Evolutionary conservation across 2,888 invertebrate genomes (phyloP).

Genomic region (Uloborus plumipes): DNA sequence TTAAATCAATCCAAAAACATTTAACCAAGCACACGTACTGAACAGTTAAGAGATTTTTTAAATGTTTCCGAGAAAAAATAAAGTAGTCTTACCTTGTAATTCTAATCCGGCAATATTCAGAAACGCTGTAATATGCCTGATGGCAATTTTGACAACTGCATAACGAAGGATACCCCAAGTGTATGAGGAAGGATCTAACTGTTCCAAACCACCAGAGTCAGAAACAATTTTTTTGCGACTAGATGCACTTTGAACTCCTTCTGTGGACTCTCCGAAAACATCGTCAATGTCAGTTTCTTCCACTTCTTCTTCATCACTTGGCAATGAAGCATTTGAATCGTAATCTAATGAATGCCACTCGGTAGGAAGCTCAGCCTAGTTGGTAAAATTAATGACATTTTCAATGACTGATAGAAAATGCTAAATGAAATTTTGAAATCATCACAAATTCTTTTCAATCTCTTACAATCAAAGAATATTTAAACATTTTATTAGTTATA

Average conservation of each 20-base stretch:
- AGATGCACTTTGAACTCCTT: neutral
- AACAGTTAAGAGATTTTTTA: too few relatives aligned
- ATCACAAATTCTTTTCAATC: too few relatives aligned
- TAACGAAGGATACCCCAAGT: slow-evolving; percentile 95
- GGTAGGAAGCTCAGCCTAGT: slow-evolving; percentile 39
- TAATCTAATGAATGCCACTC: slow-evolving; percentile 77
- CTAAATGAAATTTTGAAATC: too few relatives aligned
- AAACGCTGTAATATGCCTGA: slow-evolving; percentile 88
- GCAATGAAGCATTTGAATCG: slow-evolving; percentile 78
- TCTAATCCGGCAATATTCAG: slow-evolving; percentile 90
- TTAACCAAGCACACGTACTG: too few relatives aligned
- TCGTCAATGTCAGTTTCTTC: slow-evolving; percentile 77
- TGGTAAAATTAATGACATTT: neutral
- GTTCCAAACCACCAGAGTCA: slow-evolving; percentile 67
- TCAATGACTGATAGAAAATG: too few relatives aligned
- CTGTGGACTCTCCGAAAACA: slow-evolving; percentile 76
- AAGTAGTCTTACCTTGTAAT: slow-evolving; percentile 78
- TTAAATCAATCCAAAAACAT: too few relatives aligned
- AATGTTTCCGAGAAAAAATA: too few relatives aligned
- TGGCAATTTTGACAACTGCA: slow-evolving; percentile 87
- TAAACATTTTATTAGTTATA: too few relatives aligned
- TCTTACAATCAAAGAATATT: too few relatives aligned
- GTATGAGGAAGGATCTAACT: slow-evolving; percentile 89
- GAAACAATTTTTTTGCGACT: slow-evolving; percentile 72
- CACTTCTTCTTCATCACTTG: slow-evolving; percentile 77